These are phyloP conservation scores for Phoeniculus purpureus DNA, from an alignment of 2,797 vertebrate genomes.

Conservation along the genomic window DNA sequence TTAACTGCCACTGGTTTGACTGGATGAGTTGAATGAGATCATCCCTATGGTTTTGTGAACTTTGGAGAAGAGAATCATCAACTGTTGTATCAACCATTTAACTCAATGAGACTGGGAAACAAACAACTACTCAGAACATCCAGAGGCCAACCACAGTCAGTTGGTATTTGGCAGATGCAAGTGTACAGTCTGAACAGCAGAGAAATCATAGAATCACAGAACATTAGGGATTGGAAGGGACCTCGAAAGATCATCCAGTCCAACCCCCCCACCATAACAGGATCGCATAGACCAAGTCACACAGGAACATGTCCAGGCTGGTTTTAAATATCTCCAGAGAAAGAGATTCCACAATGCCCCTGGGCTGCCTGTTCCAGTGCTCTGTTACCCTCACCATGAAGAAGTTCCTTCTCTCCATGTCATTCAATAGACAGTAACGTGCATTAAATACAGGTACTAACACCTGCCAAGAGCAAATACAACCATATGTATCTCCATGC, in stretches of 20 bases:
- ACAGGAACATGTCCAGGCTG: no score
- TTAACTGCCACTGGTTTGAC: neutral
- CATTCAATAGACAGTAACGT: neutral
- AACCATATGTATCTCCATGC: neutral
- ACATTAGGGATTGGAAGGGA: neutral
- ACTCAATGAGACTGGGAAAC: neutral
- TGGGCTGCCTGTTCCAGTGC: no score
- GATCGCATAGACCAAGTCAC: no score
- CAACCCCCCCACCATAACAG: no score
- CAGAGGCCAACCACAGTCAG: neutral
- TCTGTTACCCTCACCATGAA: no score
- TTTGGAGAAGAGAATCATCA: neutral
- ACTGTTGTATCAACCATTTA: neutral
- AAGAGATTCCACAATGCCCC: no score
- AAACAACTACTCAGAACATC: neutral
- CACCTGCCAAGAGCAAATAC: neutral
- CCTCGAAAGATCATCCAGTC: no score
- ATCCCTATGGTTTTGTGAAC: neutral
- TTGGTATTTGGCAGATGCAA: neutral
- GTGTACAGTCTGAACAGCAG: neutral
- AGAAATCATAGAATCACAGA: neutral
- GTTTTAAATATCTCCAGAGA: no score
- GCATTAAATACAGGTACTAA: neutral
- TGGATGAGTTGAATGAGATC: neutral
- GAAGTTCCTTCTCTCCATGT: no score